Base-by-base conservation (phyloP, 2,113 vertebrate species). In the Cinclus cinclus region DNA sequence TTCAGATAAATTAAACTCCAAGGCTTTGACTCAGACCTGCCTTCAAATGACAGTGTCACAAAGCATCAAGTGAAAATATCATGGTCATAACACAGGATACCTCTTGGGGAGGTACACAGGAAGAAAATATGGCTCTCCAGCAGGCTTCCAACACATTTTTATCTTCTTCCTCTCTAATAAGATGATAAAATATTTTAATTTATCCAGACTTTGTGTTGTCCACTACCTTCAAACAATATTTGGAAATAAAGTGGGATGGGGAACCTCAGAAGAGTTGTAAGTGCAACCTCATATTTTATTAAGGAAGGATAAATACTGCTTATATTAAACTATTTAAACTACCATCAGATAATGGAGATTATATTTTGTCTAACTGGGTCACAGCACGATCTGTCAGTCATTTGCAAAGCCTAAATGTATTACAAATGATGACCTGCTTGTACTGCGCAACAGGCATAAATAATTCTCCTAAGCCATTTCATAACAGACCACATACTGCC, bases 401-500 rank as follows among this genome's bases (percentile, higher is more conserved):
- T 13, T 86, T 68, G 53, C 44, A 75, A 90, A 78, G 52, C 4
- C 27, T 78, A 56, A 78, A 75, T 27, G 5, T 19, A 44, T n/a
- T 83, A 19, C 65, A 92, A 75, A 78, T 65, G 50, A 44, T 64
- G 52, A 87, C n/a, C 35, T 90, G 33, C 25, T 84, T 89, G 39
- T 2, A 2, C 56, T 67, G 50, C 33, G 78, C 15, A 0, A 59
- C 49, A 84, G 50, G 27, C 30, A 41, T 22, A 71, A 65, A 37
- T 67, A 90, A 82, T 68, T 87, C 56, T 53, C 37, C 53, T 80
- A 77, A 88, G 27, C 41, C 27, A 44, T 89, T 78, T 44, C 65
- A 42, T 46, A 91, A 70, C 7, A 74, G 42, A 56, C 59, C 3
- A 6, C 3, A 4, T 71, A 55, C 5, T 67, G 17, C 20, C 56